Evolutionary conservation across 2,113 vertebrate genomes (phyloP).

Genomic region (Xyliphius kryptos): DNA sequence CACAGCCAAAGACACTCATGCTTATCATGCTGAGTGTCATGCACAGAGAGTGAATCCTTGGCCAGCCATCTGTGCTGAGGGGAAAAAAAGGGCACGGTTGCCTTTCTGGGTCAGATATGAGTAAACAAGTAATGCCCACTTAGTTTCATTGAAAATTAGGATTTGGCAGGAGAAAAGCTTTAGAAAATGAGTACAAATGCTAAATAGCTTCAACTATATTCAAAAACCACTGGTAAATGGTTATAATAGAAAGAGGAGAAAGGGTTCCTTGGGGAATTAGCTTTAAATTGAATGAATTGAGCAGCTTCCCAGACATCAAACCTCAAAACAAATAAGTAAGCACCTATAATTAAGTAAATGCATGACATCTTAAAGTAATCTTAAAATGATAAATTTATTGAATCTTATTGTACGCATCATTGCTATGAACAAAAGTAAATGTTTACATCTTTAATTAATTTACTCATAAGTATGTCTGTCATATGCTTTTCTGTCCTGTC

Average conservation of each 20-base stretch:
- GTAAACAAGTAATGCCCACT: constrained; percentile 25
- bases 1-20: constrained; percentile 27
- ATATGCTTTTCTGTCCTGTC: too few species aligned
- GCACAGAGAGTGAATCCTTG: constrained; percentile 39
- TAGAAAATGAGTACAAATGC: neutral
- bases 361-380: too few species aligned
- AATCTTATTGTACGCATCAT: too few species aligned
- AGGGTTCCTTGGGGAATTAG: neutral
- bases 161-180: neutral
- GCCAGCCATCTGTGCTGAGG: constrained; percentile 40
- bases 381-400: too few species aligned
- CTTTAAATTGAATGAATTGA: neutral
- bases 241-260: neutral
- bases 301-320: too few species aligned
- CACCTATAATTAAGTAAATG: too few species aligned
- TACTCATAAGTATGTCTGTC: too few species aligned
- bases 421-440: too few species aligned
- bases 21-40: constrained; percentile 22
- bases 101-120: constrained; percentile 30
- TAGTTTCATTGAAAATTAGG: constrained; percentile 8
- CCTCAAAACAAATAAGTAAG: too few species aligned
- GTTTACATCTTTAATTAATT: too few species aligned
- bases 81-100: constrained; percentile 10
- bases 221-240: neutral
- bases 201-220: neutral